These are phyloP conservation scores for Plectropomus leopardus DNA, from an alignment of 2,113 vertebrate species.

Conservation along the genomic window DNA sequence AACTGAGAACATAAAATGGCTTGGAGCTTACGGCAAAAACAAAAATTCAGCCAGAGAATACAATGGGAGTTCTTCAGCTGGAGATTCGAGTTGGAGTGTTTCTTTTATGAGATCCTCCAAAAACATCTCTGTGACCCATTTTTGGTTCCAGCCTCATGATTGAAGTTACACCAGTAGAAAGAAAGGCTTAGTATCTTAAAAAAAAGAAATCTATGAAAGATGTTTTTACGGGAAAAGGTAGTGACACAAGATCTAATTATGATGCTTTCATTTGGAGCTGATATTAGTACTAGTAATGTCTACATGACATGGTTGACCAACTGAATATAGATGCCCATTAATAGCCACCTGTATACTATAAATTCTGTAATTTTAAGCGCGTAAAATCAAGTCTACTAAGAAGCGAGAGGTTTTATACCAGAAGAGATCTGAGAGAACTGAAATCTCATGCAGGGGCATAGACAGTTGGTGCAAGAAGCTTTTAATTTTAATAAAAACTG, in stretches of 20 bases:
- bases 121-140: constrained; percentile 49
- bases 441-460: not conserved
- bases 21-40: constrained; percentile 35
- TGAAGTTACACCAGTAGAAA: constrained; percentile 6
- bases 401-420: not conserved
- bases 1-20: constrained; percentile 34
- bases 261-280: not conserved
- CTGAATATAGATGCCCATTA: not conserved
- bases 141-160: constrained; percentile 21
- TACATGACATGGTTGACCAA: not conserved
- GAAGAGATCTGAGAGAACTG: not conserved
- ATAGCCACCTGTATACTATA: too few relatives aligned
- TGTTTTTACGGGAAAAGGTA: not conserved
- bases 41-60: constrained; percentile 29
- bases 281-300: not conserved
- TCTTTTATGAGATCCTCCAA: not conserved
- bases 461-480: not conserved
- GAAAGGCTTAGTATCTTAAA: not conserved
- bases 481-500: constrained; percentile 31
- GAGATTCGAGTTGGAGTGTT: constrained; percentile 14
- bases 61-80: constrained; percentile 11
- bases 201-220: not conserved
- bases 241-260: not conserved
- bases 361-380: not conserved
- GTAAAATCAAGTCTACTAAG: not conserved